Conservation (phyloP, 1,140 invertebrate genomes). For the Euschistus heros region DNA sequence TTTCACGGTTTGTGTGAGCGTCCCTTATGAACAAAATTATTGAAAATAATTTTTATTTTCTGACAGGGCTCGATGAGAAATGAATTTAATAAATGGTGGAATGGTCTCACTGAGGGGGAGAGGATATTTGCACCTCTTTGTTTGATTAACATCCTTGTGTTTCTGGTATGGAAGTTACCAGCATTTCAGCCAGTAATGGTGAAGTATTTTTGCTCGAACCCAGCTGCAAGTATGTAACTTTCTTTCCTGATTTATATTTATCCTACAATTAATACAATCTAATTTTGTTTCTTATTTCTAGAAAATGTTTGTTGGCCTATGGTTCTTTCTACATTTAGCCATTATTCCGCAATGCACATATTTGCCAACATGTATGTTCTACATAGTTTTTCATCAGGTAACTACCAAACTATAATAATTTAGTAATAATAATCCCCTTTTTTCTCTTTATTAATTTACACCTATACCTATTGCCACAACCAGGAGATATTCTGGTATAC, state of each 20-base stretch:
- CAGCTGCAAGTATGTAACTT: constrained; percentile 48
- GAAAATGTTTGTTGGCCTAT: constrained; percentile 70
- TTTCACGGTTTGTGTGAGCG: too few relatives aligned
- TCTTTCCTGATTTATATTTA: constrained; percentile 1
- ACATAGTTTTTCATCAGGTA: constrained; percentile 57
- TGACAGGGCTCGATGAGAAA: constrained; percentile 43
- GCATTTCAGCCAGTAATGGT: constrained; percentile 62
- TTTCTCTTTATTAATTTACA: too few relatives aligned
- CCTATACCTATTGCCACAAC: too few relatives aligned
- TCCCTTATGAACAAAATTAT: too few relatives aligned
- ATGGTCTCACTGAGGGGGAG: constrained; percentile 56
- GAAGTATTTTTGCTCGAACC: constrained; percentile 75
- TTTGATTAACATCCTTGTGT: constrained; percentile 67
- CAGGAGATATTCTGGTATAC: too few relatives aligned
- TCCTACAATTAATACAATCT: constrained; percentile 20
- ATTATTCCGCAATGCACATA: constrained; percentile 76
- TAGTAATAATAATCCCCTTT: too few relatives aligned
- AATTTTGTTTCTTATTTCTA: constrained; percentile 36
- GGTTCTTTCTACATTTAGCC: constrained; percentile 88
- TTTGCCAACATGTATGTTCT: constrained; percentile 92
- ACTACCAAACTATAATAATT: constrained; percentile 3
- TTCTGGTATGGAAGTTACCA: constrained; percentile 70
- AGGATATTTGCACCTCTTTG: constrained; percentile 71
- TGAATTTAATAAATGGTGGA: constrained; percentile 62
- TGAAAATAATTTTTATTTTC: too few relatives aligned